These are phyloP conservation scores for Oreochromis aureus DNA, from an alignment of 2,113 vertebrate genomes.

Conservation along the genomic window DNA sequence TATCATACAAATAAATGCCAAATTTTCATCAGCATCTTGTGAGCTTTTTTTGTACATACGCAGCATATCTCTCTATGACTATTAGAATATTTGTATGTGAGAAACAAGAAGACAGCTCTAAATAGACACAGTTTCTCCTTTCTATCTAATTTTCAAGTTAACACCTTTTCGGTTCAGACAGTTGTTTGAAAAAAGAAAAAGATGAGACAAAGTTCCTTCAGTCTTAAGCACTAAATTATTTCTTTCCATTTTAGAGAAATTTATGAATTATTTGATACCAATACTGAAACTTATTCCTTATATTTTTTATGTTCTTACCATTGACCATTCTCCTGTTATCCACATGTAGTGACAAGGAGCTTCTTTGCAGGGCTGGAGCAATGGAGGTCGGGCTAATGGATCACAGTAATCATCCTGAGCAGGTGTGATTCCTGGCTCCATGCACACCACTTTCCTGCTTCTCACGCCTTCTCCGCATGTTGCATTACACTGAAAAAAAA, in stretches of 20 bases:
- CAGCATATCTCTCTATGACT: neutral
- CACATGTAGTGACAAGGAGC: slow-evolving; percentile 76
- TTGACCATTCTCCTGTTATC: slow-evolving; percentile 78
- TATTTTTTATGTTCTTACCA: slow-evolving; percentile 69
- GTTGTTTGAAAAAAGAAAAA: neutral
- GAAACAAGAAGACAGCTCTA: neutral
- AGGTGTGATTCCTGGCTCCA: slow-evolving; percentile 53
- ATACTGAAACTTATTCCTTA: neutral
- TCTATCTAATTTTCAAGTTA: neutral
- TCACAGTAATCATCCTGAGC: slow-evolving; percentile 79
- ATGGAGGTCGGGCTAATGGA: slow-evolving; percentile 61
- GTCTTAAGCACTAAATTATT: neutral
- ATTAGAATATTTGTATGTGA: neutral
- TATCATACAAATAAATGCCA: neutral
- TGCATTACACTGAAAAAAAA: slow-evolving; percentile 72
- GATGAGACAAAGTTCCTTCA: neutral
- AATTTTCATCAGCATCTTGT: neutral
- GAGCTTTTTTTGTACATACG: neutral
- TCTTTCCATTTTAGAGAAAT: neutral
- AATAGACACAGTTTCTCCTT: neutral
- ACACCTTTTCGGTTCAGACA: neutral
- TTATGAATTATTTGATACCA: neutral
- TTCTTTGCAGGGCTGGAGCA: slow-evolving; percentile 66
- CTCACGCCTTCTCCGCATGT: slow-evolving; percentile 73
- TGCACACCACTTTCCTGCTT: slow-evolving; percentile 73